Conservation (phyloP, 2,888 invertebrate species). For the Metopia argyrocephala region DNA sequence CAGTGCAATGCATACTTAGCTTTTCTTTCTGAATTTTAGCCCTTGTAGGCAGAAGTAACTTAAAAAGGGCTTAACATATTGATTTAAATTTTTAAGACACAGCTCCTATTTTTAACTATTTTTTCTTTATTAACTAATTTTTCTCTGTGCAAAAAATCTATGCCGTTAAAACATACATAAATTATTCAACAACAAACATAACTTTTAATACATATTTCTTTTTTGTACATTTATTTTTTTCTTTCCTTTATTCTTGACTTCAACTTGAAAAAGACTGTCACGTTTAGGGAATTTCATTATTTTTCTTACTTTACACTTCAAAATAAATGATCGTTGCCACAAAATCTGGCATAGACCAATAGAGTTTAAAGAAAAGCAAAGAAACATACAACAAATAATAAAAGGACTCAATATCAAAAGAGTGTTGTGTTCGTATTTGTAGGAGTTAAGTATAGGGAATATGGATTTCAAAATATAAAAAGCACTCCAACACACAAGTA, state of each 20-base stretch:
- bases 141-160: conserved; percentile 35
- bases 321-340: conserved; percentile 66
- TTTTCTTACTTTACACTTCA: conserved; percentile 41
- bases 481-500: neutral
- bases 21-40: no score
- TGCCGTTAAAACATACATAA: conserved; percentile 23
- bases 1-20: no score
- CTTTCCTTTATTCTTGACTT: conserved; percentile 15
- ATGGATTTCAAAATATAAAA: conserved; percentile 18
- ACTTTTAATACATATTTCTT: conserved; percentile 30
- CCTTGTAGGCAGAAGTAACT: no score
- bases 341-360: conserved; percentile 63
- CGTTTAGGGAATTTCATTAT: conserved; percentile 65
- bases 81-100: no score
- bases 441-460: conserved; percentile 20
- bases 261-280: conserved; percentile 51
- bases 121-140: no score
- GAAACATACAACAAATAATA: conserved; percentile 10
- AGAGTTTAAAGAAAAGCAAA: conserved; percentile 23
- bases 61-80: no score
- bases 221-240: conserved; percentile 1
- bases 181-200: conserved; percentile 46
- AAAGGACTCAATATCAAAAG: neutral
- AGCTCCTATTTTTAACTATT: no score
- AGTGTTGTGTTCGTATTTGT: conserved; percentile 19